phyloP scores from a whole-genome alignment of 2,113 vertebrate species.

The Corvus moneduloides region DNA sequence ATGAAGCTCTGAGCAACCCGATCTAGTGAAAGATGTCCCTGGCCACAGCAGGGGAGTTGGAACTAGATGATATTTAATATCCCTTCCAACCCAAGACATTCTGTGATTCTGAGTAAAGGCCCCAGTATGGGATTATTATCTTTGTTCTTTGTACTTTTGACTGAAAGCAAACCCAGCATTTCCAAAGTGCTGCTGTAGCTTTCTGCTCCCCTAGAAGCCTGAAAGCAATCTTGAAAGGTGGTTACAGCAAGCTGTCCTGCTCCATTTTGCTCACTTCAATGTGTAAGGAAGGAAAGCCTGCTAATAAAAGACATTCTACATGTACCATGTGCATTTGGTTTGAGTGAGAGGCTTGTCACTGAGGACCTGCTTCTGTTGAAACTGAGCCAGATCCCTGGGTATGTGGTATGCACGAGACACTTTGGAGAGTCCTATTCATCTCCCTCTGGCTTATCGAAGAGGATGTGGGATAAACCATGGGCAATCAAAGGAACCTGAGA shows the following conservation, averaged over 20 bases:
- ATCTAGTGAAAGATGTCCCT: background rate
- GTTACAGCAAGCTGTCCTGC: background rate
- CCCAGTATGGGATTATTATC: background rate
- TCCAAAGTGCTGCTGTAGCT: background rate
- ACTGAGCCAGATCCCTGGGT: background rate
- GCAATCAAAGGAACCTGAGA: background rate
- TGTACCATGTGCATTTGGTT: background rate
- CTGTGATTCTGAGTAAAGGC: background rate
- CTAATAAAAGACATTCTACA: background rate
- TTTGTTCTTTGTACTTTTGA: background rate
- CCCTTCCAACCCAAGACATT: background rate
- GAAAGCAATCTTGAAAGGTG: background rate
- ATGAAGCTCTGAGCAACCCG: background rate
- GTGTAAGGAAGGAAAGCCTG: background rate
- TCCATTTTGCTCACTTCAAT: background rate
- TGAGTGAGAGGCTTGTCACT: background rate
- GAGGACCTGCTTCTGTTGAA: background rate
- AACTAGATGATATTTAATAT: background rate
- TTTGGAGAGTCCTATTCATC: background rate
- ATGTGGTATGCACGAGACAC: background rate
- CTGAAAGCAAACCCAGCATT: background rate
- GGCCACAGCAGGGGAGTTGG: background rate
- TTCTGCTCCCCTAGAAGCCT: background rate
- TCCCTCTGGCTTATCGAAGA: background rate
- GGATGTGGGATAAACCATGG: background rate